Evolutionary conservation across 2,113 vertebrate species (phyloP), one percentile per base, ranked within the genome.

Genomic region (Narcine bancroftii): DNA sequence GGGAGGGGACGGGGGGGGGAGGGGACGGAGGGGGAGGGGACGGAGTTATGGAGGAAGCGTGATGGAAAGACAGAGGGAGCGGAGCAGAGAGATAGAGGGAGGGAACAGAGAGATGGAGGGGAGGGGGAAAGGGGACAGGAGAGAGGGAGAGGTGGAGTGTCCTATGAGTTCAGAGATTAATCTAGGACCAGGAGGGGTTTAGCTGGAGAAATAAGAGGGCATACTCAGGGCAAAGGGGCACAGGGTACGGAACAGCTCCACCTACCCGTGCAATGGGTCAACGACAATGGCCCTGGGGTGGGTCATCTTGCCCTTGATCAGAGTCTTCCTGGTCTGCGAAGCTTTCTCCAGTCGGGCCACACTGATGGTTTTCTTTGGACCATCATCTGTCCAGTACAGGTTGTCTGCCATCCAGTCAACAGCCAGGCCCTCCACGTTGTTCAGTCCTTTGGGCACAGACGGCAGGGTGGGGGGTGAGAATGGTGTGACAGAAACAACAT

Each of bases 341-440:
- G 98, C 98, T 92, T 99, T 99, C 93, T 99, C 98, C 94, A 99
- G 95, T 93, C 97, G 96, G 79, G 98, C 98, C 92, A 99, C 98
- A 0, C 97, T 98, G 95, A 99, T 99, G 92, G 98, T 99, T 95
- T 99, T 99, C 92, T 99, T 99, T 87, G 98, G 98, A 7, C 98
- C 98, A 0, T 99, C 98, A 1, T 99, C 98, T 0, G 98, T 99
- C 98, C 98, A 99, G 94, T 99, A 99, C 50, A 99, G 95, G 94
- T 99, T 99, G 94, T 98, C 97, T 42, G 97, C 98, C 97, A 99
- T 99, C 98, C 98, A 99, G 95, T 99, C 98, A 92, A 99, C 98
- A 0, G 98, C 98, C 0, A 99, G 97, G 5, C 98, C 98, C 93
- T 99, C 98, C 45, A 99, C 98, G 0, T 98, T 99, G 95, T 98